These are phyloP conservation scores for Cyrtodaria siliqua DNA, from an alignment of 2,888 invertebrate genomes.

Conservation along the genomic window DNA sequence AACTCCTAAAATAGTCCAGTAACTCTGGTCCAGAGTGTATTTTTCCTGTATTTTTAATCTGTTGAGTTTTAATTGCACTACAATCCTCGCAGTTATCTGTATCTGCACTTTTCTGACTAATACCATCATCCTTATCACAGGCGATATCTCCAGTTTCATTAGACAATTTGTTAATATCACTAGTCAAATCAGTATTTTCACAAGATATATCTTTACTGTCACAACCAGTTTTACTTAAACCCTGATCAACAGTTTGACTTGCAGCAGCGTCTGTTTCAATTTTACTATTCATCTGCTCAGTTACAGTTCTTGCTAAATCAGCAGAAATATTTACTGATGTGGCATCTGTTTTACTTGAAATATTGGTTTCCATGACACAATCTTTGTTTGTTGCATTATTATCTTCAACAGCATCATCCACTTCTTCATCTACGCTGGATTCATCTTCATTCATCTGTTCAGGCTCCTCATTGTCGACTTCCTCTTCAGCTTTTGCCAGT, in stretches of 20 bases:
- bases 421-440: constrained; percentile 27
- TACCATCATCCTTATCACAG: neutral
- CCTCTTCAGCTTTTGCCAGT: constrained; percentile 21
- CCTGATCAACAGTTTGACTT: too few relatives aligned
- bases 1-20: constrained; percentile 70
- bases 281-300: constrained; percentile 2
- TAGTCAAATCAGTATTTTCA: neutral
- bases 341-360: too few relatives aligned
- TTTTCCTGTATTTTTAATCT: constrained; percentile 30
- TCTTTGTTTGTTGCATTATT: neutral
- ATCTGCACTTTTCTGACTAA: neutral
- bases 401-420: constrained; percentile 17
- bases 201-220: too few relatives aligned
- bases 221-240: neutral
- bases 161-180: too few relatives aligned
- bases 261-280: neutral
- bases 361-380: too few relatives aligned
- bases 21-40: constrained; percentile 73
- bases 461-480: constrained; percentile 27
- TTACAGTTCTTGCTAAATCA: neutral
- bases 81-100: neutral
- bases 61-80: too few relatives aligned
- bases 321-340: constrained; percentile 5
- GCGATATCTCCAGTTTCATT: neutral
- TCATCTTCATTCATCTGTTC: constrained; percentile 45